Percentiles rank a stretch among this genome's conserved stretches.
phyloP scores from a whole-genome alignment of 2,797 vertebrate genomes.

The Hybognathus amarus region DNA sequence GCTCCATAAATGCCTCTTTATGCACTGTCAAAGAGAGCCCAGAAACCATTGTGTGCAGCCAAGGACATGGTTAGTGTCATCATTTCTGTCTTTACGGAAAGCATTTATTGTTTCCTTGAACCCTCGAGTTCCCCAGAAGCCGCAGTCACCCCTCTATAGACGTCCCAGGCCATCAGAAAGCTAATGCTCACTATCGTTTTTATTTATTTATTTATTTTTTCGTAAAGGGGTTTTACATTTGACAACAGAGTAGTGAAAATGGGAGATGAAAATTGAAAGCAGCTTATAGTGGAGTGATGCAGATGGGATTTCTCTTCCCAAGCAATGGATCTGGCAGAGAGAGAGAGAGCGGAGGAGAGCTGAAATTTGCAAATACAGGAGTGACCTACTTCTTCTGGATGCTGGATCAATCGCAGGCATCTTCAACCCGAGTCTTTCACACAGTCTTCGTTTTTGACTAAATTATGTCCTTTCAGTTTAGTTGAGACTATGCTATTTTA shows the following conservation, averaged over 20 bases:
- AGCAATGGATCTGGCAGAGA: slow-evolving; percentile 57
- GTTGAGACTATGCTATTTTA: not conserved
- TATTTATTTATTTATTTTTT: not conserved
- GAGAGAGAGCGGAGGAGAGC: slow-evolving; percentile 60
- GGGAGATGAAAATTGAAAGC: slow-evolving; percentile 68
- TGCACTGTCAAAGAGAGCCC: slow-evolving; percentile 60
- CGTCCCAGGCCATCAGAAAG: slow-evolving; percentile 5
- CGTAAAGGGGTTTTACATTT: slow-evolving; percentile 62
- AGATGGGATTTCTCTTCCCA: slow-evolving; percentile 71
- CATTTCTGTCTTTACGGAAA: slow-evolving; percentile 28
- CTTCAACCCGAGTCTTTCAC: slow-evolving; percentile 20
- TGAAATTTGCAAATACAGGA: slow-evolving; percentile 73
- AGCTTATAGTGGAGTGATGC: slow-evolving; percentile 74
- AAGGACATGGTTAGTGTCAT: slow-evolving; percentile 3
- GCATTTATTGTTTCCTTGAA: slow-evolving; percentile 37
- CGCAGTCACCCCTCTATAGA: not conserved
- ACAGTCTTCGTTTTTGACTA: not conserved
- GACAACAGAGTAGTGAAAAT: slow-evolving; percentile 58
- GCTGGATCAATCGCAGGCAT: slow-evolving; percentile 26
- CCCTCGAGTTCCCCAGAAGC: not conserved
- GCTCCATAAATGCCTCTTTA: slow-evolving; percentile 70
- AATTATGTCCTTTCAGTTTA: not conserved
- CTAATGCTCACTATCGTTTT: slow-evolving; percentile 9
- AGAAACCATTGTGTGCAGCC: slow-evolving; percentile 42
- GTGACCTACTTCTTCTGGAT: slow-evolving; percentile 79